phyloP scores from a whole-genome alignment of 2,888 invertebrate species.

The Plebejus argus region DNA sequence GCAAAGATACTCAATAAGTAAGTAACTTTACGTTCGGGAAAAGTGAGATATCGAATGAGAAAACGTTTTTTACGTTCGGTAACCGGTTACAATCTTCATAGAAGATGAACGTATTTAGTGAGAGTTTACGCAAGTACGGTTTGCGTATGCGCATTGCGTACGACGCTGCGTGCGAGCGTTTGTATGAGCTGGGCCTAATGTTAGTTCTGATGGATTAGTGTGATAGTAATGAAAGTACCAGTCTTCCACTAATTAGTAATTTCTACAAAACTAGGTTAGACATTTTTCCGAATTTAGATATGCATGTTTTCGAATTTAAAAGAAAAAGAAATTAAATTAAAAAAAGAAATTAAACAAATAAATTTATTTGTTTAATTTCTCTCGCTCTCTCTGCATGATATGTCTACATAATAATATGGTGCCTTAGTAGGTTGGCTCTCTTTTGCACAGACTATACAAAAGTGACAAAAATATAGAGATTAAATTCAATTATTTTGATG shows the following conservation, averaged over 20 bases:
- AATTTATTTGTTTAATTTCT: slow-evolving; percentile 1
- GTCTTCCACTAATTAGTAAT: slow-evolving; percentile 1
- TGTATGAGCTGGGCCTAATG: background rate
- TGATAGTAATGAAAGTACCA: background rate
- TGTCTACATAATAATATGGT: background rate
- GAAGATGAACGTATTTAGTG: background rate
- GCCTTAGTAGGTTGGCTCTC: background rate
- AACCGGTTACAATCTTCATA: background rate
- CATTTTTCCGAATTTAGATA: background rate
- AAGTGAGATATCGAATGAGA: background rate
- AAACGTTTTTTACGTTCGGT: too few relatives aligned
- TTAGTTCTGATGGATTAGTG: background rate
- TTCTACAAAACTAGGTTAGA: background rate
- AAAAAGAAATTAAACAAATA: too few relatives aligned
- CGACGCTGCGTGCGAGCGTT: background rate
- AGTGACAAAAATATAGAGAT: background rate
- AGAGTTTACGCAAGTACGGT: background rate
- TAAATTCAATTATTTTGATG: background rate
- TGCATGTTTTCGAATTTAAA: too few relatives aligned
- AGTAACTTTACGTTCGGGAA: background rate
- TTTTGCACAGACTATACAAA: background rate
- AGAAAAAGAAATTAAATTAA: too few relatives aligned
- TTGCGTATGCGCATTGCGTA: background rate
- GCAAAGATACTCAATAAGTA: background rate
- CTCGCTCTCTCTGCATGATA: background rate